Evolutionary conservation across 2,113 vertebrate genomes (phyloP), one percentile per base, ranked within the genome.

Genomic region (Atractosteus spatula): DNA sequence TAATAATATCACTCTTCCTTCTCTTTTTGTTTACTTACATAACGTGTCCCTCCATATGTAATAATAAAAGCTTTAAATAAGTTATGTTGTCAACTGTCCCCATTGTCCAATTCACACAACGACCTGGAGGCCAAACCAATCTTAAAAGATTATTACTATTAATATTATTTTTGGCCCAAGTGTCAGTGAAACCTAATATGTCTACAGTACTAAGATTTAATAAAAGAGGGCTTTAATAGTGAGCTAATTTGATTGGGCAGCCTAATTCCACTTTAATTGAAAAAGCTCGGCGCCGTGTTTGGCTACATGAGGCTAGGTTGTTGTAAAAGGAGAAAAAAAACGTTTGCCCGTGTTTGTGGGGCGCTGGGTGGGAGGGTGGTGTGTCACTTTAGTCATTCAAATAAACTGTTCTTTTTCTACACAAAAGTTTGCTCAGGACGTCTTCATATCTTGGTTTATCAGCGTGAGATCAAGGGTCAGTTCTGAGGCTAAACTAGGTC

Each of bases 251-350:
- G 89, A 93, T 91, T 91, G 89, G 89, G 86, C 88, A 91, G 85
- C 86, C 89, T 94, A 93, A 94, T 93, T 90, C 92, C 91, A 92
- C 85, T 93, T 93, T 93, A 93, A 93, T 93, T 93, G 90, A 88
- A 92, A 90, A 92, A 88, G 78, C 47, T 51, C 47, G 86, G 89
- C 86, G 87, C 87, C 83, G 84, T 89, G 85, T 89, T 88, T 89
- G 83, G 17, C 4, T 14, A 10, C 4, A 14, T 2, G 59, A 62
- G 13, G 17, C 59, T 62, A 62, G 6, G 17, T 14, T 14, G 17
- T 10, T n/a, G 59, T n/a, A n/a, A 62, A n/a, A 62, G 8, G 4
- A 29, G 8, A 56, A 11, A 56, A 14, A 56, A 41, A 64, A 42
- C 1, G 47, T 64, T 29, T 13, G 41, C 29, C 6, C 29, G 62